Base-by-base conservation (phyloP, 35 echinoderm and acorn worm species). In the Diadema setosum region DNA sequence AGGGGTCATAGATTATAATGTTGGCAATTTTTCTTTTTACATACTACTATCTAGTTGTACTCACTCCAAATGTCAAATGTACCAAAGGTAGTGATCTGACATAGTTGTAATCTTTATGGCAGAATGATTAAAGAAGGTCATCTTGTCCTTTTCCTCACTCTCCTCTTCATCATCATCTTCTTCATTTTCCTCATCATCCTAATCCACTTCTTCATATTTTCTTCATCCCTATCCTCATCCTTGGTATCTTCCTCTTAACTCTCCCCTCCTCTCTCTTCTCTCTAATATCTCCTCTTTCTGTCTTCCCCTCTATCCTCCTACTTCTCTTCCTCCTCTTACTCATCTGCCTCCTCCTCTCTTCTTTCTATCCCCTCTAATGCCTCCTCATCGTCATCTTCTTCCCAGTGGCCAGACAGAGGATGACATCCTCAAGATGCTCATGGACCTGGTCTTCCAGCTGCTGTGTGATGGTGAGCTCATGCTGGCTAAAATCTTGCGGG, bases 391-490 rank as follows among this genome's bases (percentile, higher is more conserved):
- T n/a, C n/a, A n/a, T n/a, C n/a, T n/a, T n/a, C n/a, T n/a, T n/a
- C n/a, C n/a, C 39, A 78, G 73, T 17, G 73, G 73, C 0, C 92
- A 94, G 74, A 89, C 94, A 5, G 96, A 99, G 32, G 93, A 99
- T 82, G 80, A 99, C 75, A 99, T 99, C 58, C 39, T 99, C 9
- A 91, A 94, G 82, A 94, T 92, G 75, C 57, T 99, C 32, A 99
- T 99, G 96, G 89, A 90, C 1, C 78, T 99, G 40, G 96, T 99
- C 5, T 99, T 99, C 83, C 96, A 99, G 81, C 82, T 99, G 17
- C 89, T 99, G 7, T 95, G 89, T 75, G 96, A 99, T 32, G 96
- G 96, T 27, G 92, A 99, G 43, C 84, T 99, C 25, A 92, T 86
- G 89, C 74, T 99, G 4, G 96, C 96, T 32, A 99, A 94, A 58